Evolutionary conservation across 1,140 invertebrate species (phyloP).

Genomic region (Hirudo medicinalis): DNA sequence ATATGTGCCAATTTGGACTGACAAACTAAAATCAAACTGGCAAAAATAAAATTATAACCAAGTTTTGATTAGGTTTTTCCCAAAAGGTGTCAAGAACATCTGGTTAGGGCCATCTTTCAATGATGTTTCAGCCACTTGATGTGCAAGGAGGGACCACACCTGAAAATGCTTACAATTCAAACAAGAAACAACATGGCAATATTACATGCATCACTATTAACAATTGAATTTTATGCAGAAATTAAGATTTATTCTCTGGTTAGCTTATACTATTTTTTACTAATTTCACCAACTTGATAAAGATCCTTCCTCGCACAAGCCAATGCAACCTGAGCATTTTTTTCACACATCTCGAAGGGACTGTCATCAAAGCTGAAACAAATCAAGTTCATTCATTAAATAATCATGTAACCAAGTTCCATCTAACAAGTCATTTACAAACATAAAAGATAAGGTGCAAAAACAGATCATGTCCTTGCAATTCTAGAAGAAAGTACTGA

Average conservation of each 20-base stretch:
- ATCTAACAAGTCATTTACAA: too few relatives aligned
- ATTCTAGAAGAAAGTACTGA: not conserved
- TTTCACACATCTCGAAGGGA: constrained; percentile 57
- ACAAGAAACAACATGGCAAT: constrained; percentile 14
- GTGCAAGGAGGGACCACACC: constrained; percentile 64
- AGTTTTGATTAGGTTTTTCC: constrained; percentile 5
- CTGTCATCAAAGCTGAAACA: constrained; percentile 48
- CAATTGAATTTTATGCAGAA: constrained; percentile 3
- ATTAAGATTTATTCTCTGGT: not conserved
- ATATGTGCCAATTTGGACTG: not conserved
- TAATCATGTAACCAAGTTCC: too few relatives aligned
- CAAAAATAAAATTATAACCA: constrained; percentile 23
- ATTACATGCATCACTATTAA: not conserved
- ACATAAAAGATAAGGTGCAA: not conserved
- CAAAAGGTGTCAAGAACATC: not conserved
- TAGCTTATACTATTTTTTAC: not conserved
- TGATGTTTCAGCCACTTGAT: constrained; percentile 65
- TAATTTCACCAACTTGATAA: constrained; percentile 47
- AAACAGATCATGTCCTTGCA: not conserved
- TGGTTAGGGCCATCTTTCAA: constrained; percentile 59
- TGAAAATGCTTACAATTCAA: constrained; percentile 24
- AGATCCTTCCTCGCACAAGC: constrained; percentile 62
- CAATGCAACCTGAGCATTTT: constrained; percentile 62
- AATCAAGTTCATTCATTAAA: constrained; percentile 12
- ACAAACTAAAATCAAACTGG: not conserved